Percentiles rank a stretch among this genome's conserved stretches.
Evolutionary conservation across 2,797 vertebrate genomes (phyloP).

Genomic region (Neolamprologus multifasciatus): DNA sequence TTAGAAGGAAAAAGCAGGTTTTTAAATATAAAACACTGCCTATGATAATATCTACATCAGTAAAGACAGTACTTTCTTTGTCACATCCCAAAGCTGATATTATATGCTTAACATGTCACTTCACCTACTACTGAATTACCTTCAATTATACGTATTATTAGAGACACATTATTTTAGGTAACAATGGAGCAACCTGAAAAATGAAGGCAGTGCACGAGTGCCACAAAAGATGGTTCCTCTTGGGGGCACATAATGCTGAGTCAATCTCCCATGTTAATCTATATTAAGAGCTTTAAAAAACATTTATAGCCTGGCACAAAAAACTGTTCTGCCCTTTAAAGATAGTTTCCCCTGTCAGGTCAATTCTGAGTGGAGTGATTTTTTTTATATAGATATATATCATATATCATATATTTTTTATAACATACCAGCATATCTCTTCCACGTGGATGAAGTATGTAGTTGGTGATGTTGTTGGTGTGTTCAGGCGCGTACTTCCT

Average conservation of each 20-base stretch:
- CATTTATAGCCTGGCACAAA: not conserved
- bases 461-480: not conserved
- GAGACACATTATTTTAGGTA: not conserved
- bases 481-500: not conserved
- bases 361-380: not conserved
- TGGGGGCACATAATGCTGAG: not conserved
- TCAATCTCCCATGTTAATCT: accelerated
- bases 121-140: not conserved
- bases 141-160: not conserved
- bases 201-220: not conserved
- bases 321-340: not conserved
- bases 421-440: not conserved
- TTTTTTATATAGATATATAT: not conserved
- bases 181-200: not conserved
- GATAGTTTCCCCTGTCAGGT: not conserved
- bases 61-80: not conserved
- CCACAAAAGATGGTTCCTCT: not conserved
- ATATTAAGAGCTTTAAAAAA: not conserved
- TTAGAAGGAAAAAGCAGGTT: not conserved
- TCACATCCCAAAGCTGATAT: not conserved
- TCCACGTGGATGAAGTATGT: not conserved
- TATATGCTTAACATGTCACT: not conserved
- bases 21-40: not conserved
- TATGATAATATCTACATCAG: not conserved
- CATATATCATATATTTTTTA: not conserved